Conservation (phyloP, 2,797 vertebrate species). For the Trichosurus vulpecula region DNA sequence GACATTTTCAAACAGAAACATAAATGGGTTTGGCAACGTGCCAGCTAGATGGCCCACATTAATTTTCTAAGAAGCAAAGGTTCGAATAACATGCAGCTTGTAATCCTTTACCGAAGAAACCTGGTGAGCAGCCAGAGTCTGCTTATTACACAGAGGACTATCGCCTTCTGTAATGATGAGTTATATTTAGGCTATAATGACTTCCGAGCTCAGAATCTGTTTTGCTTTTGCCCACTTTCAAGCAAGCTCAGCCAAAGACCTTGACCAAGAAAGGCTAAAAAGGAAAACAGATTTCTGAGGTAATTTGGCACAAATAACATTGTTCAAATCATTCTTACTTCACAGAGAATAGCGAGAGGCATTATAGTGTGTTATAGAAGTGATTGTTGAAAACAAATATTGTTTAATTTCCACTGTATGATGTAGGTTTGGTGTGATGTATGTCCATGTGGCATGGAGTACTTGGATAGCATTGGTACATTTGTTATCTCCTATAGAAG, state of each 20-base stretch:
- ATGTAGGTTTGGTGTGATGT: background rate
- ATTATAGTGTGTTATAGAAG: slow-evolving; percentile 20
- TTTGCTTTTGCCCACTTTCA: slow-evolving; percentile 23
- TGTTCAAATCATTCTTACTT: background rate
- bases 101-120: slow-evolving; percentile 58
- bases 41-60: slow-evolving; percentile 45
- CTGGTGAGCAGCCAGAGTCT: slow-evolving; percentile 65
- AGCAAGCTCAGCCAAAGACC: slow-evolving; percentile 22
- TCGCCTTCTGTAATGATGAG: slow-evolving; percentile 58
- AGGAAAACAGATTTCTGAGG: background rate
- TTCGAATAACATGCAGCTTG: slow-evolving; percentile 58
- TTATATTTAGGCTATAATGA: slow-evolving; percentile 54
- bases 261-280: slow-evolving; percentile 31
- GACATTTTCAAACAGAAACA: slow-evolving; percentile 56
- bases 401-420: slow-evolving; percentile 66
- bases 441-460: background rate
- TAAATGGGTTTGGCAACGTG: slow-evolving; percentile 8
- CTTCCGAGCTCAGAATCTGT: background rate
- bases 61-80: slow-evolving; percentile 53
- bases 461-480: background rate
- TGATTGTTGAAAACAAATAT: slow-evolving; percentile 52
- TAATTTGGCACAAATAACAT: slow-evolving; percentile 43
- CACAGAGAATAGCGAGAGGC: slow-evolving; percentile 35
- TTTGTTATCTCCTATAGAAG: slow-evolving; percentile 37
- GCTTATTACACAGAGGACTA: slow-evolving; percentile 41